Evolutionary conservation across 92 coral and sea anemone genomes (phyloP), one percentile per base, ranked within the genome.

Genomic region (Epizoanthus illoricatus): DNA sequence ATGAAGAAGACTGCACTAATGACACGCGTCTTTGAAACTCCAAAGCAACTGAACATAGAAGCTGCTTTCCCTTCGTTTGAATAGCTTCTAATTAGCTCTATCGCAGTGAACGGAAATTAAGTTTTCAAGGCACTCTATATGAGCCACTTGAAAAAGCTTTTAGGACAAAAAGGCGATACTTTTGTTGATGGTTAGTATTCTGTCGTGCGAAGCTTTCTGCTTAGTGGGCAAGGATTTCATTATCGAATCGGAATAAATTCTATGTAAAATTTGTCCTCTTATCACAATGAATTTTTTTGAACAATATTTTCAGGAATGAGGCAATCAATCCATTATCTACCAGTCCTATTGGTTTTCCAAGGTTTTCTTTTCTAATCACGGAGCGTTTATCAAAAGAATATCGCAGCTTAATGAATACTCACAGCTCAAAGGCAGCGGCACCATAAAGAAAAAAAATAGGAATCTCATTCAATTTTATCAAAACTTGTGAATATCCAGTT

Each of bases 361-460:
- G 45, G 19, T 71, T 84, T 88, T 84, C 85, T 23, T 56, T 60
- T 66, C 69, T 69, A 85, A 88, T 85, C 84, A 88, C 82, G 55
- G 70, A 67, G 61, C 74, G 61, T 86, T 74, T 81, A 85, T 85
- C 80, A 74, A 84, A 85, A 73, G 86, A 86, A 67, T 76, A 76
- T 80, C 39, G 62, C 54, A 69, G 58, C 45, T 75, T 55, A 75
- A 66, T 74, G 86, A 55, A 47, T 68, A 20, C 41, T 42, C 16
- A 42, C 56, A 13, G 7, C 81, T 76, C 65, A 69, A 66, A 80
- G 75, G 84, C 65, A 65, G 75, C 84, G 75, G 75, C 73, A 17
- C 7, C 73, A 47, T n/a, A 80, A 80, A 52, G 84, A 4, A 36
- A 23, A 73, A 13, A 52, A 24, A 47, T 47, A 23, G 75, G 43